Conservation (phyloP, 2,888 invertebrate species). For the Phaedon cochleariae region DNA sequence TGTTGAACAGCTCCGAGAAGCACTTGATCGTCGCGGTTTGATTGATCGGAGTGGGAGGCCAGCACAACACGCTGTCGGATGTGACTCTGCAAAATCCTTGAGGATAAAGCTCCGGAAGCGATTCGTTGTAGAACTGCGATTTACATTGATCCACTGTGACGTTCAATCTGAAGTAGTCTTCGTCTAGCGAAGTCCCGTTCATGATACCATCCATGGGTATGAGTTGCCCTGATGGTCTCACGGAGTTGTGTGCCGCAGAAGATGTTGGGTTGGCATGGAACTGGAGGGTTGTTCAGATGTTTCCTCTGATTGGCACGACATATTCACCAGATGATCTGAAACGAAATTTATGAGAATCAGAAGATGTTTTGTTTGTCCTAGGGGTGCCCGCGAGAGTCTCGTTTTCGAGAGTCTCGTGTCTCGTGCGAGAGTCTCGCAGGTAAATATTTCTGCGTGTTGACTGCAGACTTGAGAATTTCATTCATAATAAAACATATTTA, state of each 20-base stretch:
- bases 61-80: slow-evolving; percentile 83
- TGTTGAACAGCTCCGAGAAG: slow-evolving; percentile 79
- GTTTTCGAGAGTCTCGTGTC: no score
- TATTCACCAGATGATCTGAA: no score
- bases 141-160: slow-evolving; percentile 46
- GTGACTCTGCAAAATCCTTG: slow-evolving; percentile 69
- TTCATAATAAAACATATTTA: no score
- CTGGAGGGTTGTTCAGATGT: no score
- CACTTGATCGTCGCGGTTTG: slow-evolving; percentile 77
- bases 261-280: no score
- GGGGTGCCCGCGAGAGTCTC: no score
- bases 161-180: slow-evolving; percentile 39
- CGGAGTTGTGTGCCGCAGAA: neutral
- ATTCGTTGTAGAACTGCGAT: slow-evolving; percentile 44
- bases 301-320: no score
- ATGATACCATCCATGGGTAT: slow-evolving; percentile 22
- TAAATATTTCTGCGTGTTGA: no score
- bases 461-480: no score
- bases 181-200: slow-evolving; percentile 39
- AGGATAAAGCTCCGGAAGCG: slow-evolving; percentile 41
- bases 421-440: no score
- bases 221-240: neutral
- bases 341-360: no score
- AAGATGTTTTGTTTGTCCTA: no score
- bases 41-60: slow-evolving; percentile 81